Percentiles rank a stretch among this genome's conserved stretches.
Evolutionary conservation across 35 echinoderm and acorn worm species (phyloP).

Genomic region (Ophiothrix spiculata): DNA sequence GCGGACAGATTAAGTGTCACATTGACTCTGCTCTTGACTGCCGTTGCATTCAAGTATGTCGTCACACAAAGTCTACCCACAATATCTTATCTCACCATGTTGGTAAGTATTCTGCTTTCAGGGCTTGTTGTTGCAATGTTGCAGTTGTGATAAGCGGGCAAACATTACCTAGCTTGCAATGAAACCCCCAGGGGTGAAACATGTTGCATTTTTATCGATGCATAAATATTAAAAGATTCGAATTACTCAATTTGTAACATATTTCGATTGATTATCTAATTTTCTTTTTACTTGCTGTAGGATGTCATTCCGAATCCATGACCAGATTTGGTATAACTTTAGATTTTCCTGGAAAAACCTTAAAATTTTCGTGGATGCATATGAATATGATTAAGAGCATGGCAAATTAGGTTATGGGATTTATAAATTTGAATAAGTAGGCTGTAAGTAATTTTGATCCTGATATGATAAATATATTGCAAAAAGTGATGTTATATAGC

Average conservation of each 20-base stretch:
- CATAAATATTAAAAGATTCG: not conserved
- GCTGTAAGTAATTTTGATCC: too few relatives aligned
- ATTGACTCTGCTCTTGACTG: conserved; percentile 71
- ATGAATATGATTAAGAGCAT: too few relatives aligned
- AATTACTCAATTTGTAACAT: not conserved
- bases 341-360: too few relatives aligned
- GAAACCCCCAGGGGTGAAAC: not conserved
- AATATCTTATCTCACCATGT: conserved; percentile 81
- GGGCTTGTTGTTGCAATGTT: not conserved
- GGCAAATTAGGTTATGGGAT: too few relatives aligned
- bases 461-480: too few relatives aligned
- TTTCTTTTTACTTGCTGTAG: not conserved
- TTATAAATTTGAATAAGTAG: too few relatives aligned
- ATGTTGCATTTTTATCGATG: not conserved
- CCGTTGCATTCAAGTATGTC: conserved; percentile 85
- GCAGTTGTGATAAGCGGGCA: not conserved
- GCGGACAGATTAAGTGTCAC: conserved; percentile 80
- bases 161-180: not conserved
- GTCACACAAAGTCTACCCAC: conserved; percentile 65
- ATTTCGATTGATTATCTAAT: not conserved
- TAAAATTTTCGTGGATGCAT: too few relatives aligned
- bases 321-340: too few relatives aligned
- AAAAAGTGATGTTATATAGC: too few relatives aligned
- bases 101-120: conserved; percentile 36
- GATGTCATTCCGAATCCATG: too few relatives aligned